These are phyloP conservation scores for Thamnophis sirtalis DNA, from an alignment of 2,113 vertebrate species.

Conservation along the genomic window DNA sequence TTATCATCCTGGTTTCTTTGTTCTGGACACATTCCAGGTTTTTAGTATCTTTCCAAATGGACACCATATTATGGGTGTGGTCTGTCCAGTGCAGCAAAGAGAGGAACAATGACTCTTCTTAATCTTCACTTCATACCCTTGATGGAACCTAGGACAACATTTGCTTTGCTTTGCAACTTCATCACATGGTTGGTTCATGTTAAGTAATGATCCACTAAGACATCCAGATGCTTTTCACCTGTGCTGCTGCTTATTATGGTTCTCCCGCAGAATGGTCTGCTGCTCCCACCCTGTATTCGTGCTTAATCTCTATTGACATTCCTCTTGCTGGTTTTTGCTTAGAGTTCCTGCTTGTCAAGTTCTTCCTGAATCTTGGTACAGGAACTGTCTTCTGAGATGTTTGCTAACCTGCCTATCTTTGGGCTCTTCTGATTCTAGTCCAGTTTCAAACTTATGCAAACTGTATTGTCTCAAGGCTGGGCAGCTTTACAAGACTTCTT, in stretches of 20 bases:
- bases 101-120: neutral
- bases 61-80: neutral
- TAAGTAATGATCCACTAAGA: neutral
- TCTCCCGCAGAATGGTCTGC: neutral
- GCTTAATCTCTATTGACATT: neutral
- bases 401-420: neutral
- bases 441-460: neutral
- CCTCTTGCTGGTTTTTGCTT: neutral
- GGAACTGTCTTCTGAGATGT: neutral
- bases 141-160: neutral
- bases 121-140: neutral
- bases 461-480: neutral
- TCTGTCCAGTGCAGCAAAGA: neutral
- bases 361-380: neutral
- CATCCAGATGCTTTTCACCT: neutral
- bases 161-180: neutral
- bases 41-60: neutral
- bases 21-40: neutral
- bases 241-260: neutral
- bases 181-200: neutral
- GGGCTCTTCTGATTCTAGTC: neutral
- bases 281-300: neutral
- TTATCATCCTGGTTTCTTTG: neutral
- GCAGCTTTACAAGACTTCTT: neutral
- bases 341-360: neutral